These are phyloP conservation scores for Asobara japonica DNA, from an alignment of 1,140 invertebrate genomes.

Conservation along the genomic window DNA sequence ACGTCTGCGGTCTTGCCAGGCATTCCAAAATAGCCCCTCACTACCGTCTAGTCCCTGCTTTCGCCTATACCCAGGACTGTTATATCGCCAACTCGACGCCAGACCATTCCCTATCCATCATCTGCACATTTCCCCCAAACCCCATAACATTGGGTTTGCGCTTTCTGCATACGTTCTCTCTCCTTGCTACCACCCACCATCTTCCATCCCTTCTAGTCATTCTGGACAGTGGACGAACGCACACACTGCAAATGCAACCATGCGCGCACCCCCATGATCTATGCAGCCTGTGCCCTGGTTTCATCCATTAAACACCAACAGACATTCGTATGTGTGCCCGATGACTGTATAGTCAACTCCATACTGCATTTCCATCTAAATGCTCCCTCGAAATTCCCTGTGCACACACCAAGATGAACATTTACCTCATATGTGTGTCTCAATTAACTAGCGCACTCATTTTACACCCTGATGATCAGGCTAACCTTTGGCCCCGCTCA, in stretches of 20 bases:
- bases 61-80: slow-evolving; percentile 37
- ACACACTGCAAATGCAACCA: slow-evolving; percentile 55
- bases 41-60: neutral
- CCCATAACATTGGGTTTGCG: slow-evolving; percentile 21
- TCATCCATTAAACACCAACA: slow-evolving; percentile 17
- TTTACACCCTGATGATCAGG: slow-evolving; percentile 2
- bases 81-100: slow-evolving; percentile 49
- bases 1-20: slow-evolving; percentile 43
- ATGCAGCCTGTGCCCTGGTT: slow-evolving; percentile 51
- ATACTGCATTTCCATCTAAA: slow-evolving; percentile 18
- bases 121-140: slow-evolving; percentile 62
- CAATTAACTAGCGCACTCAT: slow-evolving; percentile 11
- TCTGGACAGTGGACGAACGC: slow-evolving; percentile 27
- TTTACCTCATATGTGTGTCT: neutral
- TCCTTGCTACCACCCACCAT: slow-evolving; percentile 16
- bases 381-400: slow-evolving; percentile 3
- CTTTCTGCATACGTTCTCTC: slow-evolving; percentile 24
- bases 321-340: no score
- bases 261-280: slow-evolving; percentile 65
- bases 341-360: neutral
- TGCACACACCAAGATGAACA: neutral
- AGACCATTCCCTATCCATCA: slow-evolving; percentile 65
- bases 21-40: slow-evolving; percentile 61
- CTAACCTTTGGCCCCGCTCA: neutral
- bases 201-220: slow-evolving; percentile 5